Evolutionary conservation across 2,888 invertebrate genomes (phyloP), one percentile per base, ranked within the genome.

Genomic region (Lepidocyrtinus sp.): DNA sequence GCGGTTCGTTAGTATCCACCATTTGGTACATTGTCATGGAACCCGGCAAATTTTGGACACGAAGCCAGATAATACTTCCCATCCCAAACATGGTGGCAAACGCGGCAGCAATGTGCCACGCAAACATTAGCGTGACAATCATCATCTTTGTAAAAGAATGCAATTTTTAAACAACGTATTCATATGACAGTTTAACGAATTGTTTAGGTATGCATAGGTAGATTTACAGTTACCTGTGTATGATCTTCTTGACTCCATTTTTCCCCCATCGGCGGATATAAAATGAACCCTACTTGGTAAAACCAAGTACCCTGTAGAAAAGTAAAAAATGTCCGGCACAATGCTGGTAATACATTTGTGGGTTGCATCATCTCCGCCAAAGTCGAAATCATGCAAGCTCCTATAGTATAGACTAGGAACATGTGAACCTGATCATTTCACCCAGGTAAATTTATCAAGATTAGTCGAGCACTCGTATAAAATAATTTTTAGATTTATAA

Each of bases 221-320:
- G n/a, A n/a, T n/a, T n/a, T n/a, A n/a, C n/a, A n/a, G n/a, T n/a
- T 82, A 85, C 86, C 82, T 86, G 84, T 22, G 82, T 87, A 84
- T 90, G 90, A 84, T 87, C 81, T 1, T 88, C 87, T 21, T 84
- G 83, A 26, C 89, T 87, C 90, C 90, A 90, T 50, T 86, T 81
- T 24, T 84, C 83, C 0, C 87, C 87, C 12, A 82, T 50, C 2
- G 90, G 90, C 36, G 89, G 89, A 86, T 90, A 90, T 22, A 91
- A 87, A 77, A 90, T 89, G 87, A 89, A 89, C 0, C 89, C 90
- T 9, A 90, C 88, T 81, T 89, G 89, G 87, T 88, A 89, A 87
- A 90, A 90, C 90, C 90, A 91, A 1, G 89, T 89, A n/a, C 90
- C 90, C 87, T 91, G 91, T 5, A 90, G 87, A n/a, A 90, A 80